These are phyloP conservation scores for Leucoptera coffeella DNA, from an alignment of 2,888 invertebrate genomes.

Conservation along the genomic window DNA sequence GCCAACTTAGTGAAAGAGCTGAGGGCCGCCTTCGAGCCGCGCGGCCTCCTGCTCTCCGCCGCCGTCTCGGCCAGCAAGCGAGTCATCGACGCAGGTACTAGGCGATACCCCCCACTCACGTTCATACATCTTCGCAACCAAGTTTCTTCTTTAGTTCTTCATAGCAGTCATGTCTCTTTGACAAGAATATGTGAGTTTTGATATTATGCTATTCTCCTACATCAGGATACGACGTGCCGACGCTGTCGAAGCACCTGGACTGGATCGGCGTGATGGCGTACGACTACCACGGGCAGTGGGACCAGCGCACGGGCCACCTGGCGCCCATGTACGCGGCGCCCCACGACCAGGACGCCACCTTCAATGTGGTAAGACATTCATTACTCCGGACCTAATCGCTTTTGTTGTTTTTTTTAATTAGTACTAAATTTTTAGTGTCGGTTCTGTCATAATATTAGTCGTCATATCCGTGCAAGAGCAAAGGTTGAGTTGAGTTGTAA, in stretches of 20 bases:
- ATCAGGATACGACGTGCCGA: constrained; percentile 70
- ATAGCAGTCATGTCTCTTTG: no score
- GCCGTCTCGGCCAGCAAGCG: constrained; percentile 82
- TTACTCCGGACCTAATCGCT: no score
- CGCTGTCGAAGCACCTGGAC: constrained; percentile 69
- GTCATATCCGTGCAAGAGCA: no score
- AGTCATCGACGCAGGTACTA: constrained; percentile 70
- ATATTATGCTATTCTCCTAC: no score
- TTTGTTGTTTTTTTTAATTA: no score
- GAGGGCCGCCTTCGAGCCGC: constrained; percentile 62
- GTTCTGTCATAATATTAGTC: no score
- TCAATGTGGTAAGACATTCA: constrained; percentile 75
- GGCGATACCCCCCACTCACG: not conserved
- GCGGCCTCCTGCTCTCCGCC: constrained; percentile 68
- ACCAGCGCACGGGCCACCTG: constrained; percentile 83
- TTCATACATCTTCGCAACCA: no score
- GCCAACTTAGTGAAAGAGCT: constrained; percentile 69
- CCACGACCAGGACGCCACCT: constrained; percentile 65
- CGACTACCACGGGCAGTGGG: constrained; percentile 90
- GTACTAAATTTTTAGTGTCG: no score
- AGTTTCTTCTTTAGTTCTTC: no score
- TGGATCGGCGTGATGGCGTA: constrained; percentile 92
- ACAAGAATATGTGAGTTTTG: no score
- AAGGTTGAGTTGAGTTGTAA: no score
- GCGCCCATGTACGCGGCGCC: constrained; percentile 80